phyloP scores from a whole-genome alignment of 2,888 invertebrate genomes.

The Dichetophora obliterata region DNA sequence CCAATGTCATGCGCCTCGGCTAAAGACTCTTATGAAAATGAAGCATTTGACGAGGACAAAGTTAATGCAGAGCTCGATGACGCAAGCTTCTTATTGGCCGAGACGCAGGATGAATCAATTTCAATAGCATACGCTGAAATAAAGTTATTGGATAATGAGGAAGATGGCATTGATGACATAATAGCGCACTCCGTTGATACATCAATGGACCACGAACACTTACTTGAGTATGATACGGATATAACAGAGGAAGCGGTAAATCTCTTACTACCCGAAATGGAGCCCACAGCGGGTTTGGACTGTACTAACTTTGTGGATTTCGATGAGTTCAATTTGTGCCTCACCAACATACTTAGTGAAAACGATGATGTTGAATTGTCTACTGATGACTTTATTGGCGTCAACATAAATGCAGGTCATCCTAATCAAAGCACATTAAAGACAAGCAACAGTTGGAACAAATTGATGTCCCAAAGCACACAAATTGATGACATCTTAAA shows the following conservation, averaged over 20 bases:
- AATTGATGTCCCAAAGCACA: slow-evolving; percentile 32
- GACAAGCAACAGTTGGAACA: slow-evolving; percentile 17
- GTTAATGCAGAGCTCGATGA: slow-evolving; percentile 44
- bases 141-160: slow-evolving; percentile 36
- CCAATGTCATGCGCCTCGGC: slow-evolving; percentile 72
- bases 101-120: slow-evolving; percentile 57
- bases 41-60: slow-evolving; percentile 53
- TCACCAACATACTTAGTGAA: slow-evolving; percentile 62
- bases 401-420: slow-evolving; percentile 32
- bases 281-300: slow-evolving; percentile 54
- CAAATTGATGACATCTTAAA: slow-evolving; percentile 55
- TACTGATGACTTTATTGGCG: slow-evolving; percentile 43
- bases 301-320: slow-evolving; percentile 63
- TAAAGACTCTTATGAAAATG: slow-evolving; percentile 58
- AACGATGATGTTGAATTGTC: slow-evolving; percentile 50
- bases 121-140: slow-evolving; percentile 38
- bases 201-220: slow-evolving; percentile 49
- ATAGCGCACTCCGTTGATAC: not conserved
- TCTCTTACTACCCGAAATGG: slow-evolving; percentile 59
- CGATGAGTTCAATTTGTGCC: slow-evolving; percentile 64
- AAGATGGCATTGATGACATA: slow-evolving; percentile 41
- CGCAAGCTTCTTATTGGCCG: slow-evolving; percentile 58
- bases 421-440: slow-evolving; percentile 29
- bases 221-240: slow-evolving; percentile 53
- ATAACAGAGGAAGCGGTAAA: slow-evolving; percentile 55